Percentiles rank a stretch among this genome's conserved stretches.
These are phyloP conservation scores for Anthopleura xanthogrammica DNA, from an alignment of 92 coral and sea anemone genomes.

Conservation along the genomic window DNA sequence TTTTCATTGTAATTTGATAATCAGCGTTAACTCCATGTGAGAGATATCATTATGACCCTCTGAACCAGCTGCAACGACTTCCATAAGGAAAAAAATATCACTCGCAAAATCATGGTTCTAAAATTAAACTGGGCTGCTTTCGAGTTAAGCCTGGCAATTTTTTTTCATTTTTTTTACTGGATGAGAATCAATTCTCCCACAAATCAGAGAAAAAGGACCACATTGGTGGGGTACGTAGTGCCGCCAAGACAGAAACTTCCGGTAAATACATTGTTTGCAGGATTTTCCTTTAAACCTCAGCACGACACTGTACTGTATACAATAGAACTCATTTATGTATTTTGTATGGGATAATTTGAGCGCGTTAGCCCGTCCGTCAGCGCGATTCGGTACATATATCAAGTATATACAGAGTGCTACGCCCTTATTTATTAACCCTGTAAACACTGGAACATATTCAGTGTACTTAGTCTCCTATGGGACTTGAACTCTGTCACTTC, in stretches of 20 bases:
- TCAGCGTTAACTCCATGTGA: no score
- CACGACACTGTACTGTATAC: not conserved
- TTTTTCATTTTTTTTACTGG: not conserved
- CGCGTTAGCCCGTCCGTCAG: not conserved
- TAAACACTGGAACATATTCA: not conserved
- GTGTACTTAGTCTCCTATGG: constrained; percentile 13
- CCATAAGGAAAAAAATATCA: not conserved
- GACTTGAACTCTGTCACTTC: not conserved
- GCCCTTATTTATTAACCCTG: not conserved
- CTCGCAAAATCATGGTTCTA: not conserved
- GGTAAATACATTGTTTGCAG: not conserved
- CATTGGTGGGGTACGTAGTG: not conserved
- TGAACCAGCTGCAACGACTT: not conserved
- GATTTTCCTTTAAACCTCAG: not conserved
- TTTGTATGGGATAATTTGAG: not conserved
- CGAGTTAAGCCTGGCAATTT: no score
- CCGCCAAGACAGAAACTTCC: not conserved
- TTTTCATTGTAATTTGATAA: not conserved
- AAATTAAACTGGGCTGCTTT: no score
- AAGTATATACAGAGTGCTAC: not conserved
- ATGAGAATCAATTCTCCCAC: not conserved
- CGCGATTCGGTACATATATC: not conserved
- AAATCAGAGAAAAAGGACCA: not conserved
- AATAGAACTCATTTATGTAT: not conserved
- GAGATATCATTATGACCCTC: not conserved